phyloP scores from a whole-genome alignment of 2,888 invertebrate species.

The Meganola albula region DNA sequence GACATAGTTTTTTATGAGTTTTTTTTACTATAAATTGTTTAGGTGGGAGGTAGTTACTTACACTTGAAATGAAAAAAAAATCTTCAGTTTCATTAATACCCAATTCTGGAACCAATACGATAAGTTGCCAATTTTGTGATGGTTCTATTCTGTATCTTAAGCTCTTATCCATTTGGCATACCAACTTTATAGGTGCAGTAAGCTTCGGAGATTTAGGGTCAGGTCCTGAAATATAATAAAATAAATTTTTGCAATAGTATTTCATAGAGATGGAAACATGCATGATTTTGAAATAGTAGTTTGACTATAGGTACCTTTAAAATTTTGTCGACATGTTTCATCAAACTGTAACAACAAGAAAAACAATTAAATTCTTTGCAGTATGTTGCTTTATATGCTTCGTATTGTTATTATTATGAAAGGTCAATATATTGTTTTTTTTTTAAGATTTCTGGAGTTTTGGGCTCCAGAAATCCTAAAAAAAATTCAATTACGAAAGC shows the following conservation, averaged over 20 bases:
- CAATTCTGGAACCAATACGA: conserved; percentile 24
- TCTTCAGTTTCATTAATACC: no score
- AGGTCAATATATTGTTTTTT: no score
- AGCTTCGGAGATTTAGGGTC: neutral
- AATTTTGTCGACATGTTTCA: conserved; percentile 18
- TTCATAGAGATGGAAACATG: neutral
- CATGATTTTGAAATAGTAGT: neutral
- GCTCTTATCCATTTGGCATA: conserved; percentile 15
- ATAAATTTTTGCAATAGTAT: neutral
- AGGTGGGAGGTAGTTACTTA: conserved; percentile 17
- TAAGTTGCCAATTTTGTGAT: conserved; percentile 23
- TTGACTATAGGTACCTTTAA: conserved; percentile 23
- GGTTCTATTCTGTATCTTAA: conserved; percentile 20
- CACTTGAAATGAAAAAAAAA: no score
- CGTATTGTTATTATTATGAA: no score
- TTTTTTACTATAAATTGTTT: no score
- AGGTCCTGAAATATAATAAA: conserved; percentile 6
- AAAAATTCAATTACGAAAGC: no score
- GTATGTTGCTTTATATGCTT: no score
- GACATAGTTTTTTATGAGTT: no score
- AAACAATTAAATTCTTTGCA: no score
- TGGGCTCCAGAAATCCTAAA: no score
- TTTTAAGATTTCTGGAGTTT: no score
- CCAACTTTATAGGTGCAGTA: conserved; percentile 14
- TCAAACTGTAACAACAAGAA: conserved; percentile 24